Base-by-base conservation (phyloP, 2,113 vertebrate species). In the Zingel zingel region DNA sequence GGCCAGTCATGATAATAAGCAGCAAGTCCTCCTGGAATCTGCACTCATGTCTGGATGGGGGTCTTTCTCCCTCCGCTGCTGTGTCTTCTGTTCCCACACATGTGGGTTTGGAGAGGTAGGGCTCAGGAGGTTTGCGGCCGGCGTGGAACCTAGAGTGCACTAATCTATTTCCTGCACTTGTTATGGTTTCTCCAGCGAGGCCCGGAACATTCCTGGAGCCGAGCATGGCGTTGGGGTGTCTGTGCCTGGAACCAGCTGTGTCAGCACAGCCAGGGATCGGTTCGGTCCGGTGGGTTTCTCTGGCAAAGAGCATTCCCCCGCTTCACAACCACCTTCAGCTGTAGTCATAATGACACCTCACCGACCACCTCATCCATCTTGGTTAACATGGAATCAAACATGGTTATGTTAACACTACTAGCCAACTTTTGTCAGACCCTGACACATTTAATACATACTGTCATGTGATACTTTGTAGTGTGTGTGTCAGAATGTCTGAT, bases 161-260 rank as follows among this genome's bases (percentile, higher is more conserved):
- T 96, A 95, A 96, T 95, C 95, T 96, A 96, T 96, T 97, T 98
- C 97, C 97, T 98, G 97, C 95, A 94, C 95, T 96, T 97, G 96
- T 97, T 98, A 95, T 97, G 96, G 95, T 97, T 98, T 96, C 96
- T 97, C 89, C 93, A 90, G 90, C 90, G 91, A 94, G 95, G 95
- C 93, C 91, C 89, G 93, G 95, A 96, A 95, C 94, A 81, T 10
- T 92, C 95, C 69, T 74, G 92, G 79, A 91, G 81, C 88, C 25
- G 51, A 86, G 88, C 74, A 48, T 51, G 92, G 75, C 50, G 90
- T 79, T 67, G 85, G 93, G 88, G 86, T 64, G 68, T 93, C 87
- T 92, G n/a, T 81, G 92, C 94, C 30, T 87, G 5, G 2, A 73
- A 78, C 91, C 95, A 95, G 96, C 97, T 97, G 96, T 96, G 95